Percentiles rank a stretch among this genome's conserved stretches.
Conservation (phyloP, 1,140 invertebrate genomes). For the Drosophila littoralis region DNA sequence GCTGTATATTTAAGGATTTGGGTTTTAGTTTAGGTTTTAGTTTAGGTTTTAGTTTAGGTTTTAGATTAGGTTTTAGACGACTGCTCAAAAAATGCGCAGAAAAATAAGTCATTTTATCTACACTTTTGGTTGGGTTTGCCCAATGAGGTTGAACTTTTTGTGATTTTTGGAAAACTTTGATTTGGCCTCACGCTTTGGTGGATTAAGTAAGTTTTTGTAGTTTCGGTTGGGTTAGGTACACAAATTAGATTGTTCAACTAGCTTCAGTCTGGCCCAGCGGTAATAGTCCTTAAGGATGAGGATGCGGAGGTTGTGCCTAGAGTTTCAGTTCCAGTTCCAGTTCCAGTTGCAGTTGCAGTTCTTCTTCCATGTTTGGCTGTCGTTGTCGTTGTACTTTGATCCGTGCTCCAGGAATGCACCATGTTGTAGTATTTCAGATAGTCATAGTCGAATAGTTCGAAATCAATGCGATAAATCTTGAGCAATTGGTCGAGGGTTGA, state of each 20-base stretch:
- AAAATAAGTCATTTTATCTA: constrained; percentile 73
- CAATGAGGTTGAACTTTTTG: constrained; percentile 69
- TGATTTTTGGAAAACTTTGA: constrained; percentile 80
- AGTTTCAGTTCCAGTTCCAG: background rate
- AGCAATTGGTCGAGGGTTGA: constrained; percentile 87
- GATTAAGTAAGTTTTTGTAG: constrained; percentile 70
- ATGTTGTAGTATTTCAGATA: constrained; percentile 86
- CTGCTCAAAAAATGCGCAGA: constrained; percentile 68
- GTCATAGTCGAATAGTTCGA: constrained; percentile 89
- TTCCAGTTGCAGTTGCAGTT: background rate
- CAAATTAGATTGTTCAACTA: constrained; percentile 73
- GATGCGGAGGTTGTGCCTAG: constrained; percentile 3
- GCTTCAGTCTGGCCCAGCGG: constrained; percentile 10
- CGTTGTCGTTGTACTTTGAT: constrained; percentile 47
- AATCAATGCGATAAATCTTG: constrained; percentile 90
- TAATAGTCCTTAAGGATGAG: background rate
- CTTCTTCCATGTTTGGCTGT: too few species aligned
- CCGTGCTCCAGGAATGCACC: constrained; percentile 76
- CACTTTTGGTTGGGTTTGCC: constrained; percentile 53
- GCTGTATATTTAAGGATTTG: constrained; percentile 61
- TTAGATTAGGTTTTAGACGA: constrained; percentile 12
- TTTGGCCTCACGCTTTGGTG: constrained; percentile 65
- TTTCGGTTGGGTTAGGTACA: constrained; percentile 76
- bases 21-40: too few species aligned
- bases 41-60: too few species aligned